Conservation (phyloP, 2,113 vertebrate species). For the Lampris incognitus region DNA sequence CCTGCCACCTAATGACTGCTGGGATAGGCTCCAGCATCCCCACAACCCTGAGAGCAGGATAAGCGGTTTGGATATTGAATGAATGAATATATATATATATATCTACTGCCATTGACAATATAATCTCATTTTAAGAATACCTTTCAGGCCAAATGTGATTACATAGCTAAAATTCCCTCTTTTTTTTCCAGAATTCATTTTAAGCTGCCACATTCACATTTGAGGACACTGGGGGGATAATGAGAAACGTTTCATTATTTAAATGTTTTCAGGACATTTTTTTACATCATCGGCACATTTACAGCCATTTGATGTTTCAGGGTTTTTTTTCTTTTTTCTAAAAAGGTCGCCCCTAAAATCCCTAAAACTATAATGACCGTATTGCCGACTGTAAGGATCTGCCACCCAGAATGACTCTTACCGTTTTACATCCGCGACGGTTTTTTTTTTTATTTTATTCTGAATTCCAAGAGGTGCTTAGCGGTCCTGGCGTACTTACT, state of each 20-base stretch:
- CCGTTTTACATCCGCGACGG: background rate
- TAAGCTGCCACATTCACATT: background rate
- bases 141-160: background rate
- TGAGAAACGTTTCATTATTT: no score
- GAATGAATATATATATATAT: no score
- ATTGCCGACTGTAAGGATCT: background rate
- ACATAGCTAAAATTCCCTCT: background rate
- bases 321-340: no score
- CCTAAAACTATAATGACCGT: no score
- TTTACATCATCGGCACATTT: no score
- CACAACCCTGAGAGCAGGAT: no score
- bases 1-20: no score
- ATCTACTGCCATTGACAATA: background rate
- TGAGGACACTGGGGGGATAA: background rate
- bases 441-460: conserved; percentile 52
- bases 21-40: no score
- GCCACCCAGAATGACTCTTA: background rate
- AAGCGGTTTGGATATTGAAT: no score
- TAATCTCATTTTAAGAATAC: background rate
- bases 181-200: background rate
- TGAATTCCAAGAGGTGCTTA: conserved; percentile 85
- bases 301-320: no score
- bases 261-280: no score
- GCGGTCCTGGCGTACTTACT: conserved; percentile 62
- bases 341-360: background rate